A percentile compares a stretch with the other conserved stretches of the same genome.
Evolutionary conservation across 2,113 vertebrate genomes (phyloP).

Genomic region (Epinephelus lanceolatus): DNA sequence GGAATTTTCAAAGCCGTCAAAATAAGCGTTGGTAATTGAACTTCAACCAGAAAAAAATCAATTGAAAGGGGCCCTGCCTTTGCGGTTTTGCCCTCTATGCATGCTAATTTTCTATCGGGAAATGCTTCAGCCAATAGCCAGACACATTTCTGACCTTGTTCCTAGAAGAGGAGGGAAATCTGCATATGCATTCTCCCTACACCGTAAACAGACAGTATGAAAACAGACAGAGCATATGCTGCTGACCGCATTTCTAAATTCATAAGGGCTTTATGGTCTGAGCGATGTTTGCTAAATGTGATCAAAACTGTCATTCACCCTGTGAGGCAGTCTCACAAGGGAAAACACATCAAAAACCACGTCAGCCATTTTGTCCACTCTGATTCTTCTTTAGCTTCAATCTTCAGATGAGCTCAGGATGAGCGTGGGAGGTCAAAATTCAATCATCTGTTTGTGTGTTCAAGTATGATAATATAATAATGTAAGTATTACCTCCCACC

Average conservation of each 20-base stretch:
- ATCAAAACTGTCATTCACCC: constrained; percentile 57
- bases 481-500: background rate
- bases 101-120: constrained; percentile 24
- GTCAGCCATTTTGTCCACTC: constrained; percentile 6
- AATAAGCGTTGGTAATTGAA: constrained; percentile 52
- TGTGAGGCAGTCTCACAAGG: background rate
- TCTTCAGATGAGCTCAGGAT: constrained; percentile 11
- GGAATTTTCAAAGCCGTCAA: constrained; percentile 37
- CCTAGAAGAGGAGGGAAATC: background rate
- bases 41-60: constrained; percentile 55
- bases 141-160: background rate
- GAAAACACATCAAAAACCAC: constrained; percentile 13
- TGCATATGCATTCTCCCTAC: background rate
- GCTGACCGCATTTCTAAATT: constrained; percentile 51
- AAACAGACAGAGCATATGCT: constrained; percentile 34
- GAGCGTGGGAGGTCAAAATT: constrained; percentile 11
- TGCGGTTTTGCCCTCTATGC: constrained; percentile 13
- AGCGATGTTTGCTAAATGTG: constrained; percentile 39
- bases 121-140: background rate
- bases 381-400: background rate
- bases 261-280: constrained; percentile 43
- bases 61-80: constrained; percentile 8
- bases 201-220: constrained; percentile 16
- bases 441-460: constrained; percentile 1
- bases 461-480: background rate